Percentiles rank a stretch among this genome's conserved stretches.
phyloP scores from a whole-genome alignment of 2,888 invertebrate genomes.

The Eledona agricola region DNA sequence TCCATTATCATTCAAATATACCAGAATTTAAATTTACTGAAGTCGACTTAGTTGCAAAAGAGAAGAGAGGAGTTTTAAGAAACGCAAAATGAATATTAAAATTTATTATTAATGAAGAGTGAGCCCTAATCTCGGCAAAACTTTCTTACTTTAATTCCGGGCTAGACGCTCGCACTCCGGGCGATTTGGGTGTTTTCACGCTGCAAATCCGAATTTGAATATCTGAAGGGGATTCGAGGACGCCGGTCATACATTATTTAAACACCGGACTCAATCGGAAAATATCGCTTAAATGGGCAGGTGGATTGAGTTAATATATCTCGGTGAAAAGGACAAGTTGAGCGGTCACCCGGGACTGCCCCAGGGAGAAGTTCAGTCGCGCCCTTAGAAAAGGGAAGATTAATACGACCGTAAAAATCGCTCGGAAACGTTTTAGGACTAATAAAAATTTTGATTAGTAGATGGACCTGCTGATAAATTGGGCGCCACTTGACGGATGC shows the following conservation, averaged over 20 bases:
- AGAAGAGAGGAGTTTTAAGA: constrained; percentile 38
- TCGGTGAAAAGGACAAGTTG: constrained; percentile 42
- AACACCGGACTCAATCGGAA: constrained; percentile 34
- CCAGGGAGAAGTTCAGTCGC: constrained; percentile 44
- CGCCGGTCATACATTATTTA: constrained; percentile 31
- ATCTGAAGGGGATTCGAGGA: constrained; percentile 17
- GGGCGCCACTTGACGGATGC: constrained; percentile 16
- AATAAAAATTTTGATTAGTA: constrained; percentile 34
- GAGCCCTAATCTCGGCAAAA: constrained; percentile 34
- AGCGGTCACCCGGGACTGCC: constrained; percentile 45
- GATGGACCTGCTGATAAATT: constrained; percentile 24
- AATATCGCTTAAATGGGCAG: constrained; percentile 42
- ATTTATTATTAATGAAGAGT: constrained; percentile 50
- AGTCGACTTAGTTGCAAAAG: constrained; percentile 34
- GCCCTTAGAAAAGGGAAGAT: constrained; percentile 37
- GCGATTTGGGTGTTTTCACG: constrained; percentile 22
- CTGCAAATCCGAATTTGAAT: constrained; percentile 27
- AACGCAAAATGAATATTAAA: constrained; percentile 48
- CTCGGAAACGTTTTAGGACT: constrained; percentile 23
- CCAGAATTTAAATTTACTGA: constrained; percentile 52
- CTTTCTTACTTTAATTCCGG: constrained; percentile 29
- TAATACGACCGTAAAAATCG: constrained; percentile 35
- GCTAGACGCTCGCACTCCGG: constrained; percentile 22
- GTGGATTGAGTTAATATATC: constrained; percentile 45
- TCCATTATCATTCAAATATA: constrained; percentile 57